Evolutionary conservation across 1,140 invertebrate species (phyloP), one percentile per base, ranked within the genome.

Genomic region (Halictus rubicundus): DNA sequence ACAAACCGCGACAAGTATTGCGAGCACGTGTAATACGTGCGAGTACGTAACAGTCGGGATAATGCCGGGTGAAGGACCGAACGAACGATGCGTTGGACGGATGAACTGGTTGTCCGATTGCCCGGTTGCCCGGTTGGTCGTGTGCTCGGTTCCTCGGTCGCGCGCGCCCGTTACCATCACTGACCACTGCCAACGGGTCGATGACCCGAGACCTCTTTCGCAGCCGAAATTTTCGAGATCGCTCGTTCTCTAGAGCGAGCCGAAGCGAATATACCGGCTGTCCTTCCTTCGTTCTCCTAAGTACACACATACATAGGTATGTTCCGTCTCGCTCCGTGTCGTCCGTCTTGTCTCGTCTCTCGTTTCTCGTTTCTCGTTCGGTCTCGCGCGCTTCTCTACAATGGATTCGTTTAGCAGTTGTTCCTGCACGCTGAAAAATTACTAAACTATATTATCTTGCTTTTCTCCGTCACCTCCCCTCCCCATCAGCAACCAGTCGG

Each of bases 161-260:
- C 77, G 84, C 60, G 78, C 85, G 90, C 88, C 90, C 91, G 90
- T 92, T 92, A 92, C 89, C 89, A 86, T 92, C 89, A 92, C 91
- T 92, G 91, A 92, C 92, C 92, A 93, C 88, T 88, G 86, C 87
- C 92, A 92, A 93, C 84, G 89, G 90, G 90, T 92, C 91, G 89
- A 64, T 87, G 90, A 92, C 90, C 90, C 54, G 52, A 64, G 54
- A 81, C 81, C 83, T 87, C 88, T 78, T 87, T 80, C 42, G 77
- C 70, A 87, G 84, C 87, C 88, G 81, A 91, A 91, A 92, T 90
- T 88, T 90, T 87, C 74, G 73, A 32, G 32, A 78, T 52, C 42
- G 46, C 76, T 64, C 60, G 46, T 57, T 78, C 76, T 54, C 21
- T n/a, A 57, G 8, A 57, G 54, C 19, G 54, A 21, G n/a, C 54